phyloP scores from a whole-genome alignment of 2,888 invertebrate species.

The Lepidochitona cinerea region DNA sequence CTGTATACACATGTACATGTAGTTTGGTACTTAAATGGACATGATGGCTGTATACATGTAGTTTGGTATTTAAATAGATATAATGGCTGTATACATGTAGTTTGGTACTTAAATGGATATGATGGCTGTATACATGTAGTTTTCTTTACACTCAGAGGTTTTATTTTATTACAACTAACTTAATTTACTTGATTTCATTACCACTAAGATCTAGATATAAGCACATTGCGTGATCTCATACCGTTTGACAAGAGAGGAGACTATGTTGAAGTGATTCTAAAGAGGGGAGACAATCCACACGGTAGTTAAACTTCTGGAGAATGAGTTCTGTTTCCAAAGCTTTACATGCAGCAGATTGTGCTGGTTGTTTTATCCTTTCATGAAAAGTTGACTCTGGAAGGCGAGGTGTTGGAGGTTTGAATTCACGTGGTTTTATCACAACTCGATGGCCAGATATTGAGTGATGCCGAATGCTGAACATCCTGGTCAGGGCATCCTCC shows the following conservation, averaged over 20 bases:
- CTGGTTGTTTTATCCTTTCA: constrained; percentile 9
- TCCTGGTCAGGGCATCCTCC: constrained; percentile 8
- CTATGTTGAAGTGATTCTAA: neutral
- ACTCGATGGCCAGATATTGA: constrained; percentile 11
- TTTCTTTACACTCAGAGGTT: no score
- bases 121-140: no score
- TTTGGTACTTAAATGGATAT: no score
- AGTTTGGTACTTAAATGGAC: no score
- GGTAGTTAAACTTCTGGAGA: neutral
- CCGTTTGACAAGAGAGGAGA: neutral
- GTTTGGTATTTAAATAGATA: no score
- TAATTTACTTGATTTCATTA: no score
- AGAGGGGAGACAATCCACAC: neutral
- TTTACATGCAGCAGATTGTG: neutral
- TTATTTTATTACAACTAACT: no score
- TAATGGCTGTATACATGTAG: no score
- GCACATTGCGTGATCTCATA: no score
- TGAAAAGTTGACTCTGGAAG: neutral
- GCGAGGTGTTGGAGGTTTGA: constrained; percentile 10
- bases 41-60: no score
- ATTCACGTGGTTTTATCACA: constrained; percentile 20
- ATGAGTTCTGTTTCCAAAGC: neutral
- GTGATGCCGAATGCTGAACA: constrained; percentile 15
- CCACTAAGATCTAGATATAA: no score
- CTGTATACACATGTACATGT: no score